Conservation (phyloP, 1,140 invertebrate genomes). For the Ridgeia piscesae region DNA sequence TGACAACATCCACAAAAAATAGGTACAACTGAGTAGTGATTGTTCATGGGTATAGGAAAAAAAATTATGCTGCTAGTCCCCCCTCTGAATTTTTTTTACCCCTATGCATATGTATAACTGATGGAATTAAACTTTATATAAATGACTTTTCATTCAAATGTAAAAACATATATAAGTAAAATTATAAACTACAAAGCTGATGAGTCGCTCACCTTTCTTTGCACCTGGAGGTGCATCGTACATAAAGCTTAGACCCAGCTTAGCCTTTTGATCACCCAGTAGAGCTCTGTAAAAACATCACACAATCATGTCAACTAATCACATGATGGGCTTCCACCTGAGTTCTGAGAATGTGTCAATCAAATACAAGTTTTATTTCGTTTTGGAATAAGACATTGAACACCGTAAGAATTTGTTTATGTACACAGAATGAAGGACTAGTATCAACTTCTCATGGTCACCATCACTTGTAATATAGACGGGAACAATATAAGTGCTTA, state of each 20-base stretch:
- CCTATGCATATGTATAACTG: too few relatives aligned
- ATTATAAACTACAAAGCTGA: neutral
- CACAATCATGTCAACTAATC: neutral
- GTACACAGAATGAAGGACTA: too few relatives aligned
- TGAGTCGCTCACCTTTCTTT: slow-evolving; percentile 43
- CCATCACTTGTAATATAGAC: too few relatives aligned
- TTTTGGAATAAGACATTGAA: neutral
- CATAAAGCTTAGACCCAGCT: slow-evolving; percentile 98
- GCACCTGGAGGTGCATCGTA: slow-evolving; percentile 97
- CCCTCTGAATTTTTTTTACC: too few relatives aligned
- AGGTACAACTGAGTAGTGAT: too few relatives aligned
- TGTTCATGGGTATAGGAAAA: too few relatives aligned
- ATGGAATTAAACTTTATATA: too few relatives aligned
- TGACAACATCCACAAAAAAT: too few relatives aligned
- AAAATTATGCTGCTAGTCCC: too few relatives aligned
- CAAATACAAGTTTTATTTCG: neutral
- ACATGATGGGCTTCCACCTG: neutral
- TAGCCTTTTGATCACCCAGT: slow-evolving; percentile 97
- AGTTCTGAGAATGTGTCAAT: neutral
- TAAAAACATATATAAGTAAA: neutral
- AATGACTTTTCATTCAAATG: neutral
- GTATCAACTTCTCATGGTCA: too few relatives aligned
- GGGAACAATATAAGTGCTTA: too few relatives aligned
- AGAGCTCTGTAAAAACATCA: neutral
- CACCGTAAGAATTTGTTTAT: too few relatives aligned